phyloP scores from a whole-genome alignment of 2,888 invertebrate genomes.

The Polia nebulosa region DNA sequence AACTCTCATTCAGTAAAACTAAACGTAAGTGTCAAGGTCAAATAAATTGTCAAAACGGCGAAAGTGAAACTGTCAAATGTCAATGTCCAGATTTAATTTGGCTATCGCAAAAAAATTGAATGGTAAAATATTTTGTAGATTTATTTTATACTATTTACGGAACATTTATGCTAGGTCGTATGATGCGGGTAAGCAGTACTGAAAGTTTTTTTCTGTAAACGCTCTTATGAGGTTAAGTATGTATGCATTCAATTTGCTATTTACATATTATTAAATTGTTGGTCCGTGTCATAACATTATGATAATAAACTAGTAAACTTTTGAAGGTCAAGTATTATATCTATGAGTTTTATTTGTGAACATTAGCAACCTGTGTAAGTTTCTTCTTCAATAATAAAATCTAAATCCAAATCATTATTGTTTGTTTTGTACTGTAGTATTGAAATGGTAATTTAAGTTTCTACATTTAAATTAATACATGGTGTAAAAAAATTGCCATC shows the following conservation, averaged over 20 bases:
- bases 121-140: neutral
- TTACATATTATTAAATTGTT: constrained; percentile 2
- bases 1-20: no score
- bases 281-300: constrained; percentile 7
- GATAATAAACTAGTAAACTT: constrained; percentile 5
- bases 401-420: neutral
- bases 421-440: neutral
- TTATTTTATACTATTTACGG: constrained; percentile 1
- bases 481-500: no score
- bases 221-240: constrained; percentile 36
- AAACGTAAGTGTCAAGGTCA: constrained; percentile 2
- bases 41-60: constrained; percentile 13
- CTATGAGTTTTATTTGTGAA: neutral
- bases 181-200: constrained; percentile 70
- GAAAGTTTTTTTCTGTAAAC: constrained; percentile 9
- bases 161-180: constrained; percentile 41
- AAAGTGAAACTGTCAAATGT: neutral
- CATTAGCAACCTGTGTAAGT: neutral
- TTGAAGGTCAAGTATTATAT: constrained; percentile 4
- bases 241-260: neutral
- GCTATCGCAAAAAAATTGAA: neutral
- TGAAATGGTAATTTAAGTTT: no score
- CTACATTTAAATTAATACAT: no score
- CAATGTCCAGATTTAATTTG: constrained; percentile 22
- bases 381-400: neutral